These are phyloP conservation scores for Sepiola atlantica DNA, from an alignment of 2,888 invertebrate genomes.

Conservation along the genomic window DNA sequence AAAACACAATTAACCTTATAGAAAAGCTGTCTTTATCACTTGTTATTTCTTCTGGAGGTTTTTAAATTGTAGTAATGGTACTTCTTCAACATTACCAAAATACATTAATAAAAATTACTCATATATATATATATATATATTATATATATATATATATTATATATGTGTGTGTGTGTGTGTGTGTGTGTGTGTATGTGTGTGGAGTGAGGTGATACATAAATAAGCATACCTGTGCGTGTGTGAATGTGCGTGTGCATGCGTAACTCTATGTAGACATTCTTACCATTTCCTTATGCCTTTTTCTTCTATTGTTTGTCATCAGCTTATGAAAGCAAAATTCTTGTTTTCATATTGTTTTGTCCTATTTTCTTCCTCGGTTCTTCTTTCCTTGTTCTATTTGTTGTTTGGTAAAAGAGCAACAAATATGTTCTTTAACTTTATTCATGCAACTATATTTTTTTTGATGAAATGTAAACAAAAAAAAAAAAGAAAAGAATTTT, in stretches of 20 bases:
- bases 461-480: background rate
- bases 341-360: slow-evolving; percentile 8
- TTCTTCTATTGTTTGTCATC: slow-evolving; percentile 21
- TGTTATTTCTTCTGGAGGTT: background rate
- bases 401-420: background rate
- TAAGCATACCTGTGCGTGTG: background rate
- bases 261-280: background rate
- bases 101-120: background rate
- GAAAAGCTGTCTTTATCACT: background rate
- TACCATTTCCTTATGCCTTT: background rate
- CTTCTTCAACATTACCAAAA: background rate
- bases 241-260: background rate
- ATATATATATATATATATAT: background rate
- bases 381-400: background rate
- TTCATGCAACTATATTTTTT: slow-evolving; percentile 17
- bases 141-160: background rate
- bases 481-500: background rate
- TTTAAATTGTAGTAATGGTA: background rate
- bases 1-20: background rate
- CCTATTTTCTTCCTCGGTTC: slow-evolving; percentile 16
- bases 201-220: background rate
- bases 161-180: no score
- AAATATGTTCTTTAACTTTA: background rate
- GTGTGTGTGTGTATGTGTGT: background rate
- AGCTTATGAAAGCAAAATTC: background rate